Percentiles rank a stretch among this genome's conserved stretches.
Conservation (phyloP, 2,797 vertebrate species). For the Enteromius unitaeniatus region DNA sequence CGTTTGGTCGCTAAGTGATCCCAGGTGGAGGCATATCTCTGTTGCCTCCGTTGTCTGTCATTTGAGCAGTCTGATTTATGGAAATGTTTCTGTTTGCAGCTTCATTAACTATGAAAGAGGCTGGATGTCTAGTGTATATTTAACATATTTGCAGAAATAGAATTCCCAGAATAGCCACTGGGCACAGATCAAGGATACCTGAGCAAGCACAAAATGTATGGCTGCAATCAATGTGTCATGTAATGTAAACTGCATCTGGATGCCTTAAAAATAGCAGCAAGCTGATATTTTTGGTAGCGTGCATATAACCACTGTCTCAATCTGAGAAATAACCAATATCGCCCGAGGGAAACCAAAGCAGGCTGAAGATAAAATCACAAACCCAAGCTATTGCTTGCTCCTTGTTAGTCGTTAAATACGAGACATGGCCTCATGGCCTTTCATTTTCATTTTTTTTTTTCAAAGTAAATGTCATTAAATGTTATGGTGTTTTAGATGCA, state of each 20-base stretch:
- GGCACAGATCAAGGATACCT: constrained; percentile 75
- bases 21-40: constrained; percentile 31
- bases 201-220: constrained; percentile 73
- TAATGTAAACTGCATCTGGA: constrained; percentile 75
- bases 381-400: constrained; percentile 25
- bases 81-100: constrained; percentile 60
- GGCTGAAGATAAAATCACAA: constrained; percentile 26
- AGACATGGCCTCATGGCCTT: constrained; percentile 24
- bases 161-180: constrained; percentile 76
- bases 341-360: constrained; percentile 30
- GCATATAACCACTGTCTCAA: constrained; percentile 70
- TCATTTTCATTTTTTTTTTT: too few relatives aligned
- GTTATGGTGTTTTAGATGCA: constrained; percentile 1
- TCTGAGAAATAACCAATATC: constrained; percentile 30
- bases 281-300: constrained; percentile 74
- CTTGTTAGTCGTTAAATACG: constrained; percentile 19
- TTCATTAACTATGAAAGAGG: constrained; percentile 73
- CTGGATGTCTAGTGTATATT: constrained; percentile 69
- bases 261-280: constrained; percentile 71
- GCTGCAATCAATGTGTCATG: constrained; percentile 76
- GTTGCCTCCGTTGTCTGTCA: constrained; percentile 53
- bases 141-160: constrained; percentile 71
- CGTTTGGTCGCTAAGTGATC: constrained; percentile 34
- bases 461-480: constrained; percentile 18
- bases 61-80: constrained; percentile 61